A percentile compares a stretch with the other conserved stretches of the same genome.
These are phyloP conservation scores for Poeciliopsis gracilis DNA, from an alignment of 2,797 vertebrate genomes.

Conservation along the genomic window DNA sequence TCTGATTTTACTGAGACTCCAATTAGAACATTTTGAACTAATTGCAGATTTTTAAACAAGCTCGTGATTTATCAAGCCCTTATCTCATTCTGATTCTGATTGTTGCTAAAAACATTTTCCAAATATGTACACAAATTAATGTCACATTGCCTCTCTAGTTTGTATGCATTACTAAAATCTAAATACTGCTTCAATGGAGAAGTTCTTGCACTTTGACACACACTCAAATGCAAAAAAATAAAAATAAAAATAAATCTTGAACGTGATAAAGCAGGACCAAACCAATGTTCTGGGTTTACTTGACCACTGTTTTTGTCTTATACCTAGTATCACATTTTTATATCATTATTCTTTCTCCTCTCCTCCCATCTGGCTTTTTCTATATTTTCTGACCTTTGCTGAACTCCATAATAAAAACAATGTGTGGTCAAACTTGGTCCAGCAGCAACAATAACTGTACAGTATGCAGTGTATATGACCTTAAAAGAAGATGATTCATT, in stretches of 20 bases:
- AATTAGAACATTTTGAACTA: neutral
- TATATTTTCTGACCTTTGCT: conserved; percentile 1
- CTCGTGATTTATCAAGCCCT: neutral
- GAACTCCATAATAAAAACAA: neutral
- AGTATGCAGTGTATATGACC: conserved; percentile 22
- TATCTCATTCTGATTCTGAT: neutral
- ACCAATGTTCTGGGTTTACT: neutral
- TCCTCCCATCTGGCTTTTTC: neutral
- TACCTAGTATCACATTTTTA: neutral
- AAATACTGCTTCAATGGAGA: neutral
- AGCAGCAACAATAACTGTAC: neutral
- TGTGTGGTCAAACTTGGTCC: neutral
- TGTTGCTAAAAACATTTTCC: neutral
- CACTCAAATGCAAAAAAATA: neutral
- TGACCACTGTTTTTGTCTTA: neutral
- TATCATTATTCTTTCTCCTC: neutral
- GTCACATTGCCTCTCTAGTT: neutral
- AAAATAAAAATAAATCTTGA: neutral
- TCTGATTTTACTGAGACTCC: neutral
- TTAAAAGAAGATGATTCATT: conserved; percentile 55
- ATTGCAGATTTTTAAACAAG: neutral
- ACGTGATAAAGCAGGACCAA: neutral
- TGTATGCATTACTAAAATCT: neutral
- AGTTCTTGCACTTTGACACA: neutral
- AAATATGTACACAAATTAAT: neutral